Conservation (phyloP, 2,113 vertebrate species). For the Dicerorhinus sumatrensis region DNA sequence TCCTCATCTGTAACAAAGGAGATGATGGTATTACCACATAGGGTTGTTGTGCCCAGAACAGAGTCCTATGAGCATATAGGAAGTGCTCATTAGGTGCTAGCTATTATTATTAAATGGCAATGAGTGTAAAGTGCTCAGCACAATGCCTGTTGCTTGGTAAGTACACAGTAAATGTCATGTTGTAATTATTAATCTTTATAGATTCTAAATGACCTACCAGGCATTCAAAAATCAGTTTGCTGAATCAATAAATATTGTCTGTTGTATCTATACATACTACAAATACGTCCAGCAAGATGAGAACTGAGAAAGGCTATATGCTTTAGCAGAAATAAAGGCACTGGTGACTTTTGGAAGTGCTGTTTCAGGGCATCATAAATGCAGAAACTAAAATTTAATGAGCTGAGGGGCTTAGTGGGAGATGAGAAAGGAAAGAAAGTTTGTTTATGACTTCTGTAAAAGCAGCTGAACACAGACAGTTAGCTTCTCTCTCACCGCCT, state of each 20-base stretch:
- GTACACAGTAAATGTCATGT: neutral
- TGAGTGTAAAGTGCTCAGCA: neutral
- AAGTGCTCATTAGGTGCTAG: neutral
- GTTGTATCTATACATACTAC: neutral
- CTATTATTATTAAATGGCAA: neutral
- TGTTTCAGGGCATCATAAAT: neutral
- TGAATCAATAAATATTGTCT: neutral
- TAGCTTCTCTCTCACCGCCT: neutral
- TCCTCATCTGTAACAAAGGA: neutral
- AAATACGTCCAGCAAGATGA: constrained; percentile 5
- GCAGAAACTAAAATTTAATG: neutral
- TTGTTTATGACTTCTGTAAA: neutral
- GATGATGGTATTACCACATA: neutral
- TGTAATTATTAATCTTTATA: neutral
- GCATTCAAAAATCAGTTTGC: neutral
- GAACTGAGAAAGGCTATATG: neutral
- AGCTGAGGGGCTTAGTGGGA: neutral
- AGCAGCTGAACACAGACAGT: neutral
- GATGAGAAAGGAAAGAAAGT: neutral
- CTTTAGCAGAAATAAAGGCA: constrained; percentile 6
- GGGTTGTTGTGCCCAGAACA: neutral
- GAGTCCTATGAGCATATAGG: neutral
- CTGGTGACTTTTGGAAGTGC: constrained; percentile 25
- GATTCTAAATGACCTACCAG: neutral
- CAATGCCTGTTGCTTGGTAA: neutral